phyloP scores from a whole-genome alignment of 37 sponge, comb jelly and placozoan species.

The Corticium candelabrum region DNA sequence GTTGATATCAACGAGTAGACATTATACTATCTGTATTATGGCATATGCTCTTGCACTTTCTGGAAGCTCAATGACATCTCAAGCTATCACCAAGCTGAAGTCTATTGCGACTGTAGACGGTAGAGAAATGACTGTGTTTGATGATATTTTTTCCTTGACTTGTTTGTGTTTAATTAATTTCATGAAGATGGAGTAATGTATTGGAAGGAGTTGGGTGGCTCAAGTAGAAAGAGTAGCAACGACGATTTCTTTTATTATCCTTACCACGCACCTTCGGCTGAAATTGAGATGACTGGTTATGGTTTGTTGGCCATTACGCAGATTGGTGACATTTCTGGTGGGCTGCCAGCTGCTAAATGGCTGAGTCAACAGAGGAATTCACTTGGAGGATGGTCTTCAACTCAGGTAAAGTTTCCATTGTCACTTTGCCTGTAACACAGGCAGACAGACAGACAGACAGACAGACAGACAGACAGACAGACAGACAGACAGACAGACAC shows the following conservation, averaged over 20 bases:
- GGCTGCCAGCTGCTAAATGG: neutral
- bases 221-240: neutral
- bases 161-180: neutral
- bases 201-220: neutral
- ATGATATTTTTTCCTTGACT: neutral
- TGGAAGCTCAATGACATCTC: neutral
- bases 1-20: neutral
- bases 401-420: constrained; percentile 12
- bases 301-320: constrained; percentile 6
- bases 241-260: neutral
- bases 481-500: no score
- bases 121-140: neutral
- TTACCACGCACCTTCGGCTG: neutral
- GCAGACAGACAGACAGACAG: no score
- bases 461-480: no score
- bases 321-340: neutral
- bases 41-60: constrained; percentile 2
- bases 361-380: constrained; percentile 1
- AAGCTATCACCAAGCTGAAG: neutral
- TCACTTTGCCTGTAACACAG: no score
- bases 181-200: neutral
- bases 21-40: neutral
- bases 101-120: neutral
- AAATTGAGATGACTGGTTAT: constrained; percentile 11
- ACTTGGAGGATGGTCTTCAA: constrained; percentile 6